phyloP scores from a whole-genome alignment of 2,113 vertebrate genomes.

The Leuciscus idus region DNA sequence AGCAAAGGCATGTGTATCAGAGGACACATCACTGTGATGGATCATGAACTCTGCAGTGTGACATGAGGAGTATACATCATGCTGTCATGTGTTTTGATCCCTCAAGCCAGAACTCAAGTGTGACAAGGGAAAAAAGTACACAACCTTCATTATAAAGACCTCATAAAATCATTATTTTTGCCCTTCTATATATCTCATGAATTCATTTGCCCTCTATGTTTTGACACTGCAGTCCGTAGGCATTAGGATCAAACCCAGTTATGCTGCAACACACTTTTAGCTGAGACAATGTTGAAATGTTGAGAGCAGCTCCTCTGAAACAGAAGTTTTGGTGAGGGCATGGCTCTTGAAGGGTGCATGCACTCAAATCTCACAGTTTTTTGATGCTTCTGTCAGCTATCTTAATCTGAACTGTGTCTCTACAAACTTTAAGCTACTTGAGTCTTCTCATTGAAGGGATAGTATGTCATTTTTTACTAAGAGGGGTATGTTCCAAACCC shows the following conservation, averaged over 20 bases:
- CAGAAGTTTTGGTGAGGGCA: conserved; percentile 52
- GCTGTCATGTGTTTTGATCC: conserved; percentile 29
- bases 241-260: conserved; percentile 61
- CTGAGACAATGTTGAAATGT: conserved; percentile 61
- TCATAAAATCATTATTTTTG: conserved; percentile 60
- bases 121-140: conserved; percentile 47
- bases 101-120: conserved; percentile 9
- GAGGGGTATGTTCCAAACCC: neutral
- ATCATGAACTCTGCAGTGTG: conserved; percentile 29
- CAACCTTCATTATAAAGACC: conserved; percentile 61
- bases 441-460: neutral
- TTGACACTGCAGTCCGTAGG: conserved; percentile 58
- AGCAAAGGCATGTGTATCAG: neutral
- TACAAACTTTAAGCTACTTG: neutral
- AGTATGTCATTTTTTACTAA: neutral
- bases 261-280: conserved; percentile 58
- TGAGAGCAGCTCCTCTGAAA: conserved; percentile 44
- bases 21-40: conserved; percentile 38
- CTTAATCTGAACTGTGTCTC: conserved; percentile 24
- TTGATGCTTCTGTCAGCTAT: neutral
- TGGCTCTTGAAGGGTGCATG: conserved; percentile 56
- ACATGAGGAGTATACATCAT: conserved; percentile 38
- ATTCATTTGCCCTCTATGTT: conserved; percentile 53
- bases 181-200: conserved; percentile 52
- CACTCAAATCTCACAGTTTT: conserved; percentile 44